phyloP scores from a whole-genome alignment of 2,797 vertebrate genomes.

The Coilia nasus region DNA sequence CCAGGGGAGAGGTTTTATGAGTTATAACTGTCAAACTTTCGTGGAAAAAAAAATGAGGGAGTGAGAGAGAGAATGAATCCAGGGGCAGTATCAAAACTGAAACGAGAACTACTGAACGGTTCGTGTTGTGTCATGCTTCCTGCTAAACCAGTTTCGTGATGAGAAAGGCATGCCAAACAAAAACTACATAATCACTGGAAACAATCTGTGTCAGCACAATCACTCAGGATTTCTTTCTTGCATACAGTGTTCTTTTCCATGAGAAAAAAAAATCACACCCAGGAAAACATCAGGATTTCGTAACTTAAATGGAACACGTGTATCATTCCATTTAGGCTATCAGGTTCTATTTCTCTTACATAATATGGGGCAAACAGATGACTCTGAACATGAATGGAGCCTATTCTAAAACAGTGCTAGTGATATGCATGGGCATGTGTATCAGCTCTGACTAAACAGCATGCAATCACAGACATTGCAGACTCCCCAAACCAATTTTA shows the following conservation, averaged over 20 bases:
- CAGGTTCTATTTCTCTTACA: no score
- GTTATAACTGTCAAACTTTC: not conserved
- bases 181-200: not conserved
- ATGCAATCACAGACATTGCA: no score
- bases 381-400: no score
- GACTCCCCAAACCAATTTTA: no score
- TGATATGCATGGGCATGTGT: no score
- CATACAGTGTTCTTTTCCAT: conserved; percentile 7
- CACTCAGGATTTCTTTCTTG: not conserved
- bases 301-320: not conserved
- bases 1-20: not conserved
- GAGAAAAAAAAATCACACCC: conserved; percentile 15
- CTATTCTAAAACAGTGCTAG: no score
- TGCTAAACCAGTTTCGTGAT: not conserved
- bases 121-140: not conserved
- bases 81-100: not conserved
- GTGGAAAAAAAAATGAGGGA: not conserved
- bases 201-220: not conserved
- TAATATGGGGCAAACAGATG: no score
- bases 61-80: not conserved
- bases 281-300: not conserved
- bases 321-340: no score
- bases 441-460: no score
- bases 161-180: not conserved
- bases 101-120: not conserved